Percentiles rank a stretch among this genome's conserved stretches.
phyloP scores from a whole-genome alignment of 2,888 invertebrate genomes.

The Drosophila anceps region DNA sequence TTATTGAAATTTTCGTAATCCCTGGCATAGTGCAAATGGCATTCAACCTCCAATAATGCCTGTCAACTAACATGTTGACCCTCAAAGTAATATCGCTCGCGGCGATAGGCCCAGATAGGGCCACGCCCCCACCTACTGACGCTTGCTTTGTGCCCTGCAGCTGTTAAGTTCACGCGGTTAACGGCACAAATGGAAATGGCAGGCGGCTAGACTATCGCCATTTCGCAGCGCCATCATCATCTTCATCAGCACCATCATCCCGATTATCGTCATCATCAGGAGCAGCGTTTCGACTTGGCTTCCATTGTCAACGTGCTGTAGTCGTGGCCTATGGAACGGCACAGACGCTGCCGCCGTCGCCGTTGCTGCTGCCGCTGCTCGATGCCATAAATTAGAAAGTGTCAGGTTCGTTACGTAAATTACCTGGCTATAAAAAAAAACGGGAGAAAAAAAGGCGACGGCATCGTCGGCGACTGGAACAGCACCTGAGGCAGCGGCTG shows the following conservation, averaged over 20 bases:
- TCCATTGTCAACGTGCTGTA: conserved; percentile 49
- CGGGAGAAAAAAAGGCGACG: conserved; percentile 28
- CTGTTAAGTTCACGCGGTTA: conserved; percentile 61
- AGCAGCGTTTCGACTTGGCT: conserved; percentile 14
- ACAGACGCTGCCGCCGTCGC: conserved; percentile 29
- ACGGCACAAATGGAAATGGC: conserved; percentile 54
- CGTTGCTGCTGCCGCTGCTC: conserved; percentile 30
- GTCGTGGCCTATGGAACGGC: conserved; percentile 18
- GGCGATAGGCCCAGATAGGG: not conserved
- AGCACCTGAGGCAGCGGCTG: conserved; percentile 37
- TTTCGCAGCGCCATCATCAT: conserved; percentile 38
- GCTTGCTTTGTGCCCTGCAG: conserved; percentile 17
- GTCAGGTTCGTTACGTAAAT: conserved; percentile 82
- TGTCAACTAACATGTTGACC: conserved; percentile 43
- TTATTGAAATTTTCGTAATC: conserved; percentile 38
- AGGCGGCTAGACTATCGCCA: conserved; percentile 56
- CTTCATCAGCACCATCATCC: conserved; percentile 21
- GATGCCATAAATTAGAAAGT: conserved; percentile 81
- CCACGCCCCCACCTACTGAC: not conserved
- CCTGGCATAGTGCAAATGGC: conserved; percentile 23
- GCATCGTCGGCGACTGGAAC: conserved; percentile 46
- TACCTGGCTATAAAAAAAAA: conserved; percentile 80
- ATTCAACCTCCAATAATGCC: conserved; percentile 33
- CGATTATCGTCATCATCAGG: conserved; percentile 22
- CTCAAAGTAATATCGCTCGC: conserved; percentile 13